Percentiles rank a stretch among this genome's conserved stretches.
Conservation (phyloP, 2,888 invertebrate genomes). For the Hypsopygia costalis region DNA sequence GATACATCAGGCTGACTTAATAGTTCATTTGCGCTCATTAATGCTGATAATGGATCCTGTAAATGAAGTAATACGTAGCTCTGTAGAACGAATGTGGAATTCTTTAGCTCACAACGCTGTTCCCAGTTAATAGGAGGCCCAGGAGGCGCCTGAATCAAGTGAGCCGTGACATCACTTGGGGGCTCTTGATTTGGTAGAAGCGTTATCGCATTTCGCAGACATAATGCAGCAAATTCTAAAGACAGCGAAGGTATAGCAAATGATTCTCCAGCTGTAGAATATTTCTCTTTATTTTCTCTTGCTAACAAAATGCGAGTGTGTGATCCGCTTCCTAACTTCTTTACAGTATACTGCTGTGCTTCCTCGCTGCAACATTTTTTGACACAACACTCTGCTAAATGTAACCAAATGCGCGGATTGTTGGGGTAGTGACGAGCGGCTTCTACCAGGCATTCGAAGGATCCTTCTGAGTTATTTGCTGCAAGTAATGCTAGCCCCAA, state of each 20-base stretch:
- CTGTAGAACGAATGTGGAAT: constrained; percentile 87
- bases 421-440: constrained; percentile 92
- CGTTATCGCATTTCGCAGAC: constrained; percentile 90
- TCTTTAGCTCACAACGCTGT: constrained; percentile 81
- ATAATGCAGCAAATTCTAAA: constrained; percentile 93
- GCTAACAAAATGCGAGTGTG: constrained; percentile 62
- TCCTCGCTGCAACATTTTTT: constrained; percentile 83
- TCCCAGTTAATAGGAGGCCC: constrained; percentile 82
- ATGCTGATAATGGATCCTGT: constrained; percentile 89
- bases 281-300: constrained; percentile 62
- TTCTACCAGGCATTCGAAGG: constrained; percentile 95
- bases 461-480: constrained; percentile 88
- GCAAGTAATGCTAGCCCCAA: constrained; percentile 91
- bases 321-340: constrained; percentile 68
- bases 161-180: constrained; percentile 46
- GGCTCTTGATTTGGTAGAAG: constrained; percentile 82
- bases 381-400: constrained; percentile 96
- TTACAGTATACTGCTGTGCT: constrained; percentile 61
- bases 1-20: constrained; percentile 84
- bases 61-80: constrained; percentile 92
- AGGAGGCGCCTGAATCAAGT: constrained; percentile 76
- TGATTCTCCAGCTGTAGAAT: constrained; percentile 82
- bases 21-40: constrained; percentile 88
- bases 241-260: constrained; percentile 93
- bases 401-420: constrained; percentile 94